Evolutionary conservation across 2,888 invertebrate genomes (phyloP).

Genomic region (Proisotoma minuta): DNA sequence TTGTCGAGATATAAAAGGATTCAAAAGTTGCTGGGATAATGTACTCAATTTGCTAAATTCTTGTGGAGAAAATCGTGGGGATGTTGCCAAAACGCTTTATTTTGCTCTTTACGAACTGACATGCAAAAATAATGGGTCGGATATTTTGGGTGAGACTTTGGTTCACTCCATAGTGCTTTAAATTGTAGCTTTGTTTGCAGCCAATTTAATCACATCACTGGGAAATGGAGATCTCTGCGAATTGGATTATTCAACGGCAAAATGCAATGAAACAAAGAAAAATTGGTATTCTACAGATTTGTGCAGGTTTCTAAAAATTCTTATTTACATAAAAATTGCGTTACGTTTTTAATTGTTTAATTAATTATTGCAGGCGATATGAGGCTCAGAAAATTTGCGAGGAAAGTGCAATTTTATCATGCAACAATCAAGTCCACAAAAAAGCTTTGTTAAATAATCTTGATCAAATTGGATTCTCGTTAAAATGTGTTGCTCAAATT

Average conservation of each 20-base stretch:
- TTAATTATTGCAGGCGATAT: constrained; percentile 26
- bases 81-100: constrained; percentile 21
- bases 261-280: constrained; percentile 1
- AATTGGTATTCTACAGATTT: constrained; percentile 19
- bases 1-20: constrained; percentile 19
- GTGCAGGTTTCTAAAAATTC: constrained; percentile 19
- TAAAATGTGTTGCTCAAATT: constrained; percentile 8
- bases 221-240: constrained; percentile 22
- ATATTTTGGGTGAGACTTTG: constrained; percentile 26
- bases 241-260: constrained; percentile 20
- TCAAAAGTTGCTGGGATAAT: constrained; percentile 27
- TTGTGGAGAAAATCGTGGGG: constrained; percentile 22
- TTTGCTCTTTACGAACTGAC: constrained; percentile 31
- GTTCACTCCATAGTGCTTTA: too few relatives aligned
- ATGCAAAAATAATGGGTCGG: constrained; percentile 25
- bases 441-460: background rate
- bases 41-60: constrained; percentile 20
- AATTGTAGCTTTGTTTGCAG: constrained; percentile 3
- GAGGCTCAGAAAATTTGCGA: constrained; percentile 24
- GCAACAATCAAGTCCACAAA: constrained; percentile 24
- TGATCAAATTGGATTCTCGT: constrained; percentile 4
- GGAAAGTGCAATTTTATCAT: constrained; percentile 20
- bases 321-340: background rate
- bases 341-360: background rate
- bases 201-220: constrained; percentile 22